Base-by-base conservation (phyloP, 2,888 invertebrate species). In the Craniophora ligustri region DNA sequence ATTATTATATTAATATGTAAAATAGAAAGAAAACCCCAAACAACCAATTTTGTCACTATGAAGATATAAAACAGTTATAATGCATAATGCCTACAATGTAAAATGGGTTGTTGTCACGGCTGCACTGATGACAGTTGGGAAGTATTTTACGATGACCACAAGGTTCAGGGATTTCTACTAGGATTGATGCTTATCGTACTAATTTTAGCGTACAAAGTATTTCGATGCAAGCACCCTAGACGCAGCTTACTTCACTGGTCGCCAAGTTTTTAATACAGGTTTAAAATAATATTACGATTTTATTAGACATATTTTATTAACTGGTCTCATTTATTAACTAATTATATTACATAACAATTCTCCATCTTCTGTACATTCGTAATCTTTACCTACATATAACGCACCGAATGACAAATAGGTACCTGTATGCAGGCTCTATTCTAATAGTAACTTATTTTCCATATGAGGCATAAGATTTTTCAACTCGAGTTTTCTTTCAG, bases 401-500 rank as follows among this genome's bases (percentile, higher is more conserved):
- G 1, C 31, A 36, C 16, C 21, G 47, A 47, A 26, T 14, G 35
- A 44, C 31, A 31, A 44, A 51, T 58, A 58, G 46, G 13, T 32
- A 46, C 41, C 46, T n/a, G n/a, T n/a, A n/a, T n/a, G n/a, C n/a
- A n/a, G n/a, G 35, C 14, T 23, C 51, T 44, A 53, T 21, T 16
- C 30, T 53, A 44, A 40, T 19, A 66, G 23, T 51, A 41, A 53
- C 14, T 47, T 23, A 39, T 5, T 16, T 21, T 45, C 23, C 0
- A 30, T 7, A 10, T 5, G n/a, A 7, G 1, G 13, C 18, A 5
- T 5, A 5, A 48, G n/a, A 6, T 26, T 38, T 49, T 54, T 83
- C 72, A 87, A 78, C 80, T 85, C 1, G 70, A 68, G 35, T 85
- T 85, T 62, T 89, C 84, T 79, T 88, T 81, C 59, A 87, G 75